Percentiles rank a stretch among this genome's conserved stretches.
Evolutionary conservation across 2,113 vertebrate species (phyloP).

Genomic region (Nothocercus julius): DNA sequence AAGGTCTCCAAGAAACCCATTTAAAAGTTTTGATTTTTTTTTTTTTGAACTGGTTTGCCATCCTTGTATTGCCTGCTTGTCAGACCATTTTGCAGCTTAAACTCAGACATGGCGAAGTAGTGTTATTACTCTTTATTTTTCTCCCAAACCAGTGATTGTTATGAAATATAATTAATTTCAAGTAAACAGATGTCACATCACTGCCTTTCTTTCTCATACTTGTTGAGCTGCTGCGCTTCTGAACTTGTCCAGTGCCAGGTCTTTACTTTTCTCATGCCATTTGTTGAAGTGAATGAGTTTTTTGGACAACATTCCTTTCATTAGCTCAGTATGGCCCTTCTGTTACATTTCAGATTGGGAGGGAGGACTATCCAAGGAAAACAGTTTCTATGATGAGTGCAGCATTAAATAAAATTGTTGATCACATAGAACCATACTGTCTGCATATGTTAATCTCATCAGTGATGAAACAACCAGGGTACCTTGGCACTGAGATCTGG

Average conservation of each 20-base stretch:
- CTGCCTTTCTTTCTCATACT: neutral
- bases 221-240: conserved; percentile 24
- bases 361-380: neutral
- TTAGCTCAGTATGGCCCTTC: neutral
- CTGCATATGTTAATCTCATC: neutral
- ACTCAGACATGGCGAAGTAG: neutral
- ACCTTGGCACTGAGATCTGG: neutral
- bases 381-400: neutral
- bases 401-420: neutral
- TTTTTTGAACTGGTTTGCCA: neutral
- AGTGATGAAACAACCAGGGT: neutral
- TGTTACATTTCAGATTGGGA: neutral
- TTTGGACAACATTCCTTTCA: neutral
- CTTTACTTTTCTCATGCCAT: conserved; percentile 20
- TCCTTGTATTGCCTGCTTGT: neutral
- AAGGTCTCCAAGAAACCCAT: neutral
- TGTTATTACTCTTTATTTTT: neutral
- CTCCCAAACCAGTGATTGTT: neutral
- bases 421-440: neutral
- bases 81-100: neutral
- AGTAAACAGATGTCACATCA: conserved; percentile 7
- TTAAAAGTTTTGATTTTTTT: neutral
- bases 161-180: neutral
- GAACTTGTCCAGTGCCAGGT: neutral
- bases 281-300: conserved; percentile 32